These are phyloP conservation scores for Neoniphon sammara DNA, from an alignment of 2,797 vertebrate species.

Conservation along the genomic window DNA sequence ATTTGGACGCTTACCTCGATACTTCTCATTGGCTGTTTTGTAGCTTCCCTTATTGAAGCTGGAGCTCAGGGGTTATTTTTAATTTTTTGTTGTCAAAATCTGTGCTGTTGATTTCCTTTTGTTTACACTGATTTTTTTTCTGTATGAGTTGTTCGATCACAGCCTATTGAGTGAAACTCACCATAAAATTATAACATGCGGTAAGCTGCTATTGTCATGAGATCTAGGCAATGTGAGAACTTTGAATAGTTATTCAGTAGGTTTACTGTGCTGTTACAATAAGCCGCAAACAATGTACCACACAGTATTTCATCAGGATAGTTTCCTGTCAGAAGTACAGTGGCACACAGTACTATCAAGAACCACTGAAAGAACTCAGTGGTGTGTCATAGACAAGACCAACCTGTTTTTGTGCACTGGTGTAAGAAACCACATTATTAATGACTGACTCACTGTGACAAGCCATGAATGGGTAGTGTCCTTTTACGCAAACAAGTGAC, in stretches of 20 bases:
- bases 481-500: slow-evolving; percentile 69
- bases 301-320: slow-evolving; percentile 1
- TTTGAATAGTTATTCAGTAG: background rate
- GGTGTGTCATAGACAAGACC: slow-evolving; percentile 78
- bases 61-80: background rate
- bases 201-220: too few species aligned
- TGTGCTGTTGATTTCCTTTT: background rate
- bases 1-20: slow-evolving; percentile 14
- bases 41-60: slow-evolving; percentile 5
- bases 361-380: slow-evolving; percentile 33
- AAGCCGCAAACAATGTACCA: background rate
- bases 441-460: slow-evolving; percentile 79
- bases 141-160: background rate
- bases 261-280: background rate
- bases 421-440: slow-evolving; percentile 78
- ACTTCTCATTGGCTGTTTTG: slow-evolving; percentile 10
- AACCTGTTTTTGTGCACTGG: slow-evolving; percentile 84
- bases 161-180: background rate
- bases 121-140: slow-evolving; percentile 2
- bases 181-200: background rate
- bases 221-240: too few species aligned
- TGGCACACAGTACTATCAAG: slow-evolving; percentile 40
- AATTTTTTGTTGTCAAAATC: background rate
- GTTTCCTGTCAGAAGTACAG: slow-evolving; percentile 9
- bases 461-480: slow-evolving; percentile 70